Evolutionary conservation across 2,888 invertebrate species (phyloP), one percentile per base, ranked within the genome.

Genomic region (Catocala fraxini): DNA sequence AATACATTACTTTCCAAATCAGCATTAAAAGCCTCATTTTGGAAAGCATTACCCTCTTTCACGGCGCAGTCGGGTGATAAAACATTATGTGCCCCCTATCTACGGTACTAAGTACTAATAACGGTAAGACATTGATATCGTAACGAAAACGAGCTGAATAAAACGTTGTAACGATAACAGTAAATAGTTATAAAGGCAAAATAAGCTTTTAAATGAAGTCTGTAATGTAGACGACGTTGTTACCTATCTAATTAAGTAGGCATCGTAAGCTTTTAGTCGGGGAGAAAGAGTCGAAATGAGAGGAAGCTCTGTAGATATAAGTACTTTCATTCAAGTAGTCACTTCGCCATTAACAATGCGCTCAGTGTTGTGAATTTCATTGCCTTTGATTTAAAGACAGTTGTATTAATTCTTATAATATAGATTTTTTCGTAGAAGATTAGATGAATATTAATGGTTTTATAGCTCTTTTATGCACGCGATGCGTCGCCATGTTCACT

Each of bases 1-100:
- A 6, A 15, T 35, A 43, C 25, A 49, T 39, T 54, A 55, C 45
- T 43, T 35, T 15, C 48, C 47, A 49, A 48, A 53, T 57, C 53
- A 56, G 48, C 42, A 56, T 57, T 42, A 56, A 43, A 53, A 49
- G 11, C 41, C 48, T 46, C 52, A 48, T 57, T 62, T 55, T 15
- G 6, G 13, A 43, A 56, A 63, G 15, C 12, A 42, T 61, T 51
- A 15, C 12, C 56, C 62, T 35, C 61, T 33, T 11, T 45, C 48
- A 51, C 41, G 11, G 41, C 42, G 33, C 25, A 46, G 42, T 51
- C 39, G 2, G 49, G 54, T 57, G 12, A 71, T 75, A 72, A 70
- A 70, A 74, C 70, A 65, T 64, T 60, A 75, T 60, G 70, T 33
- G 51, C 68, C 42, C 51, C 51, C 59, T 73, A 72, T 75, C 68